Base-by-base conservation (phyloP, 1,140 invertebrate species). In the Eupristina koningsbergeri region DNA sequence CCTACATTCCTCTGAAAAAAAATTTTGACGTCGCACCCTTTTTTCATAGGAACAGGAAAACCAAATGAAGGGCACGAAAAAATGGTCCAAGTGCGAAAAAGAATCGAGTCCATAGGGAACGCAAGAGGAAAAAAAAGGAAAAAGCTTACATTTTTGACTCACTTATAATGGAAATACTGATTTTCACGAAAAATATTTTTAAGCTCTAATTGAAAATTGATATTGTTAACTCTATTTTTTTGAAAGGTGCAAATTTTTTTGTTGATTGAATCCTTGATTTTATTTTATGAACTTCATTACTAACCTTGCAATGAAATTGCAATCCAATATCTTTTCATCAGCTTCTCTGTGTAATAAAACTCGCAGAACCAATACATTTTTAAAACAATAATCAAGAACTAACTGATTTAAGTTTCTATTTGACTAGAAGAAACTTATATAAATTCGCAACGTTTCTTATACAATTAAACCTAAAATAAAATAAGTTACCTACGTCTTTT, bases 391-490 rank as follows among this genome's bases (percentile, higher is more conserved):
- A 36, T 67, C 53, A 36, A 67, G 34, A 67, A 39, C 64, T 39
- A 67, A 36, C 34, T 36, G 34, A 67, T 67, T 67, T 22, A 58
- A 58, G 22, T 26, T 58, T 58, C 22, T 9, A 58, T 58, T 67
- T 67, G 31, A 67, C 64, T 67, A n/a, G n/a, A n/a, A n/a, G 29
- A 39, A 67, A 36, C 31, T 67, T 67, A 2, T 67, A 58, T 19
- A 39, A 67, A 67, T 67, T 22, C 17, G 36, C 34, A 3, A 17
- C 17, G 64, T 36, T 67, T 67, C 34, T 67, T 39, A 36, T 67
- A 39, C 36, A 36, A 67, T 67, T 67, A 67, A 67, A 22, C 15
- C 34, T 67, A 67, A 67, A 67, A 67, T 67, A 67, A 67, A 8
- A 67, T 67, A 67, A 67, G 17, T 36, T 39, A 67, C 64, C 13